phyloP scores from a whole-genome alignment of 1,140 invertebrate genomes.

The Diachasma alloeum region DNA sequence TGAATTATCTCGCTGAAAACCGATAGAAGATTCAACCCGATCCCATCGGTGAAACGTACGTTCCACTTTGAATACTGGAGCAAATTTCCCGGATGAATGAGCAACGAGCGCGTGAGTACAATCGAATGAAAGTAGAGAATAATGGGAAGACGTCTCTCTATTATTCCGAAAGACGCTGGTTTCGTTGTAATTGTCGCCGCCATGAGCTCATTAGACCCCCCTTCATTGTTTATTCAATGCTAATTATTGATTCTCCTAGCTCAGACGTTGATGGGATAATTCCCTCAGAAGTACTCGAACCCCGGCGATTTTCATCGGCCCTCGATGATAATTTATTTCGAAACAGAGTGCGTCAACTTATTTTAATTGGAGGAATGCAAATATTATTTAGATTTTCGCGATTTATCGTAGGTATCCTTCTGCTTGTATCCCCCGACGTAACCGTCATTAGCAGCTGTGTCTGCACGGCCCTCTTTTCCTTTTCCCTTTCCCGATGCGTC shows the following conservation, averaged over 20 bases:
- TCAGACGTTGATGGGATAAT: background rate
- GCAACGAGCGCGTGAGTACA: conserved; percentile 19
- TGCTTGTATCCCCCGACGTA: conserved; percentile 65
- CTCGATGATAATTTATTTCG: background rate
- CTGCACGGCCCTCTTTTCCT: conserved; percentile 62
- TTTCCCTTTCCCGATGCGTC: conserved; percentile 63
- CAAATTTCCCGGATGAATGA: conserved; percentile 27
- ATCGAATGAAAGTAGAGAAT: background rate
- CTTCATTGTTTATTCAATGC: background rate
- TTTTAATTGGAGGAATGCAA: too few relatives aligned
- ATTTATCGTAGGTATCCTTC: conserved; percentile 36
- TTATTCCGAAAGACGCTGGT: background rate
- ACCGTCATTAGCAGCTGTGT: conserved; percentile 56
- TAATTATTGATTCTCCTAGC: background rate
- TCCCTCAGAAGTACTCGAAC: background rate
- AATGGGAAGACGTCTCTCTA: background rate
- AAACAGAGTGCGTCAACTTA: too few relatives aligned
- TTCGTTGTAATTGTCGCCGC: background rate
- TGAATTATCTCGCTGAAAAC: too few relatives aligned
- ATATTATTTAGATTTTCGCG: background rate
- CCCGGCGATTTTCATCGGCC: background rate
- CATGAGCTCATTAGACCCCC: background rate
- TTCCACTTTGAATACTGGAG: conserved; percentile 13
- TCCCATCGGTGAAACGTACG: conserved; percentile 10
- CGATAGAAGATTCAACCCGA: background rate